Evolutionary conservation across 2,797 vertebrate species (phyloP).

Genomic region (Pteronotus mesoamericanus): DNA sequence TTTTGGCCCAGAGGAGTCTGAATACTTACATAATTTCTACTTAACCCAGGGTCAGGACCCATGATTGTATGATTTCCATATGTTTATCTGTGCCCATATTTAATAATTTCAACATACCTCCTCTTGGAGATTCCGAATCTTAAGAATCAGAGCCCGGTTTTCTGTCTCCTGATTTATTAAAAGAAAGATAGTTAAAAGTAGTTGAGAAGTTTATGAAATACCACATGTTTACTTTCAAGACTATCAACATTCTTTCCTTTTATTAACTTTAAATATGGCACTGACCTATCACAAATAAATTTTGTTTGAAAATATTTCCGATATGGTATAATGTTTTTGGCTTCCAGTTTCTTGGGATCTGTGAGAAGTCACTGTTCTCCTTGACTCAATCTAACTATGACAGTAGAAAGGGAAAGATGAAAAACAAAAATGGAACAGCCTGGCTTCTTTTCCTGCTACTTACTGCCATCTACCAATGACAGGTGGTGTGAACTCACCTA

Average conservation of each 20-base stretch:
- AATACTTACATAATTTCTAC: not conserved
- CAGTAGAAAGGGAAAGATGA: not conserved
- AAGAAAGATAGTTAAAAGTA: not conserved
- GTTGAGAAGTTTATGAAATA: not conserved
- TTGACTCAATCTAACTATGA: not conserved
- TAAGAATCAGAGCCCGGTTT: slow-evolving; percentile 87
- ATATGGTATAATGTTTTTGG: not conserved
- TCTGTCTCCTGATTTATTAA: slow-evolving; percentile 86
- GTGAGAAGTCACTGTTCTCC: not conserved
- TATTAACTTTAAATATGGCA: not conserved
- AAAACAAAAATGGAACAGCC: not conserved
- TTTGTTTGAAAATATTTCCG: not conserved
- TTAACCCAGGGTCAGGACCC: not conserved
- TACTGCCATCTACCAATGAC: fast-evolving
- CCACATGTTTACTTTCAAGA: not conserved
- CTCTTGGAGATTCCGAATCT: slow-evolving; percentile 89
- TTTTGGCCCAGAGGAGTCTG: not conserved
- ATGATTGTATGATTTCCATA: not conserved
- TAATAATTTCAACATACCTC: slow-evolving; percentile 84
- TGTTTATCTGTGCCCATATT: not conserved
- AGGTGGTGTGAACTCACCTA: not conserved
- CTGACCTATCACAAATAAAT: not conserved
- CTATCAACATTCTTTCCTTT: not conserved
- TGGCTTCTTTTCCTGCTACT: not conserved
- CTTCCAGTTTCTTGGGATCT: not conserved